These are phyloP conservation scores for Ceyx cyanopectus DNA, from an alignment of 2,113 vertebrate species.

Conservation along the genomic window DNA sequence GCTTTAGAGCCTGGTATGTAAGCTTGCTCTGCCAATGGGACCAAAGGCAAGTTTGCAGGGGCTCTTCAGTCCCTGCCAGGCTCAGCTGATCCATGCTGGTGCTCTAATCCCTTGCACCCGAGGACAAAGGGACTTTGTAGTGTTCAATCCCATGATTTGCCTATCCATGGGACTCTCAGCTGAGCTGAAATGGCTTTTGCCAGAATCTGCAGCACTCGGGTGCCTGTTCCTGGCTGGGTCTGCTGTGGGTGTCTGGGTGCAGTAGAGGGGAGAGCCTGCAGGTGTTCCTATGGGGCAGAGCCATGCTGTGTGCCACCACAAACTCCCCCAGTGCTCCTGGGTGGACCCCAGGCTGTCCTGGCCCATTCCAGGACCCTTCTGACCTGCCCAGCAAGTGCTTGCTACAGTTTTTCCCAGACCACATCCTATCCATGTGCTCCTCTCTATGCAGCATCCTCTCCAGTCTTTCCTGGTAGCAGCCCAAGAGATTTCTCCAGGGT, in stretches of 20 bases:
- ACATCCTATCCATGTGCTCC: neutral
- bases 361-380: neutral
- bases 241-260: neutral
- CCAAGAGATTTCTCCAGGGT: neutral
- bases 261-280: neutral
- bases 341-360: accelerated
- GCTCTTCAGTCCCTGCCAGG: neutral
- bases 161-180: neutral
- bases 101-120: neutral
- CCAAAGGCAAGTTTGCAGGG: accelerated
- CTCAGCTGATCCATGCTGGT: neutral
- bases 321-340: accelerated
- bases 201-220: neutral
- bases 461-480: neutral
- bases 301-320: accelerated
- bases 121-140: conserved; percentile 6
- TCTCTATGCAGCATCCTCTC: neutral
- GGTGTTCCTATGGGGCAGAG: neutral
- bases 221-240: neutral
- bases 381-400: neutral
- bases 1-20: accelerated
- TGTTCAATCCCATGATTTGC: neutral
- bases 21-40: neutral
- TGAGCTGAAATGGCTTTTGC: conserved; percentile 1
- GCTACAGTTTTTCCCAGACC: neutral